Base-by-base conservation (phyloP, 2,113 vertebrate species). In the Rhynchomys soricoides region DNA sequence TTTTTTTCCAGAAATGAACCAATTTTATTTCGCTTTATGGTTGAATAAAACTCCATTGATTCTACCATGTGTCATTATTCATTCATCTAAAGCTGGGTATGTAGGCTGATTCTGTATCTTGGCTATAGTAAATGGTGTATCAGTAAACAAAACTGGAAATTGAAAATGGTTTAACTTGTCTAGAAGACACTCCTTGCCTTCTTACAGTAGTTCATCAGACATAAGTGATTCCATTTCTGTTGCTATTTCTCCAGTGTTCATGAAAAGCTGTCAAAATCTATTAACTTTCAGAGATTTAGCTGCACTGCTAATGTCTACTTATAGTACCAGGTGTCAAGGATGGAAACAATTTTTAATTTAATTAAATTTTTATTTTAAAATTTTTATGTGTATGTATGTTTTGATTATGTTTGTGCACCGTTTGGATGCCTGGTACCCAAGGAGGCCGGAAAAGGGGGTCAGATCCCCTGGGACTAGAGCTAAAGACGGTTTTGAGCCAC, bases 281-380 rank as follows among this genome's bases (percentile, higher is more conserved):
- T 77, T 40, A 86, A 66, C 16, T 92, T 77, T 94, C 57, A 86
- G 89, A 90, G 40, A n/a, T 83, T 77, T 90, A 34, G 19, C 83
- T 96, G 81, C 82, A 34, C 34, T 48, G 29, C 45, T 59, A 68
- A 19, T 77, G 22, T 77, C 43, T 88, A 24, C 86, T 37, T n/a
- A 17, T 52, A 79, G 37, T 85, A 55, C 43, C 50, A 79, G 26
- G 21, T 85, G 37, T 90, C 55, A 31, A 83, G 57, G 24, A 62
- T 62, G 55, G 34, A 59, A 83, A 26, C 24, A 62, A 4, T 52
- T 82, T 59, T 24, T 10, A 82, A 62, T 9, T 83, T 59, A 57
- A n/a, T 59, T 26, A 62, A 40, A 17, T 83, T 40, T 59, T 59
- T 40, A 59, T 40, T 62, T 83, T 82, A 16, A n/a, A 40, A 13